Conservation (phyloP, 2,113 vertebrate genomes). For the Cinclus cinclus region DNA sequence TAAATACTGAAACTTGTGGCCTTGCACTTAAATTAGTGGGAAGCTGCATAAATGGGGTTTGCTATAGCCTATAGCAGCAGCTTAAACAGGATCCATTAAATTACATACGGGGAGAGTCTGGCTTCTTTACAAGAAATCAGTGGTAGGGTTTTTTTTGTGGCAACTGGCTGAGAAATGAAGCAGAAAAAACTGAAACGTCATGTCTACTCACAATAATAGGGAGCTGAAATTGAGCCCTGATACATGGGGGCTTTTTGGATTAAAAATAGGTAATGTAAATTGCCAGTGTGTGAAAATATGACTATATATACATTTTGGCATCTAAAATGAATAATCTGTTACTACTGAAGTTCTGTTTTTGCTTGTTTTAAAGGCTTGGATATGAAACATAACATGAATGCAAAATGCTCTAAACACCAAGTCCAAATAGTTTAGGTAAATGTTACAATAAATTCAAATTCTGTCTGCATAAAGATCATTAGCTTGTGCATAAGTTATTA, state of each 20-base stretch:
- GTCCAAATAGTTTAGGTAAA: not conserved
- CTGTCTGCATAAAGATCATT: constrained; percentile 19
- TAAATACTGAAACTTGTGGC: not conserved
- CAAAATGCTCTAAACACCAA: not conserved
- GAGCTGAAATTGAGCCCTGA: not conserved
- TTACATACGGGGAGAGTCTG: not conserved
- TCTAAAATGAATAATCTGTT: not conserved
- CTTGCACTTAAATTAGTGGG: not conserved
- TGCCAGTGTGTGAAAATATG: not conserved
- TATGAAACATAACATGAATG: not conserved
- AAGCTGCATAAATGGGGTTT: not conserved
- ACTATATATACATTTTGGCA: not conserved
- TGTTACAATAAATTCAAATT: not conserved
- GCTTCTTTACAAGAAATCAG: not conserved
- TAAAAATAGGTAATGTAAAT: not conserved
- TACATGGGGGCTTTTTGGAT: not conserved
- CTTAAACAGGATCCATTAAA: not conserved
- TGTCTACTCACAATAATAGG: not conserved
- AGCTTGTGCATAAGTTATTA: not conserved
- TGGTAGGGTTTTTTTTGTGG: not conserved
- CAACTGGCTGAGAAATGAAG: not conserved
- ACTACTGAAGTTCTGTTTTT: not conserved
- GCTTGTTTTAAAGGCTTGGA: not conserved
- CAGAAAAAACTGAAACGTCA: not conserved
- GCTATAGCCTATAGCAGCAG: not conserved